A percentile compares a stretch with the other conserved stretches of the same genome.
phyloP scores from a whole-genome alignment of 53 echinoderm and acorn worm species.

The Hippasteria phrygiana region DNA sequence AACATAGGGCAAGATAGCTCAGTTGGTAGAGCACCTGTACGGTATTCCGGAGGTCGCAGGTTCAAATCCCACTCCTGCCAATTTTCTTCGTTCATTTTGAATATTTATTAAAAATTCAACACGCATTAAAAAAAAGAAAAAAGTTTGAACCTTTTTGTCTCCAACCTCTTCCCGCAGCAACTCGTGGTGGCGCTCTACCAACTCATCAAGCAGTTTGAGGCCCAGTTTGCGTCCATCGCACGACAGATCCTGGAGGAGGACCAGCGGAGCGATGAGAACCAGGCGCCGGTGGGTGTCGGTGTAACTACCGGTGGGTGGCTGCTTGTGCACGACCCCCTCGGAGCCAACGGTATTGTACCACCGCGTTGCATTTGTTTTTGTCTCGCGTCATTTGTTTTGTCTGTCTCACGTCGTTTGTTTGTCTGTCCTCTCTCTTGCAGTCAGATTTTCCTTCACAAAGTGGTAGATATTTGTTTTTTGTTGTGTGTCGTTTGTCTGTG shows the following conservation, averaged over 20 bases:
- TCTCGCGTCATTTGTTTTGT: not conserved
- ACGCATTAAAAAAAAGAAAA: not conserved
- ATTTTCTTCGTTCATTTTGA: no score
- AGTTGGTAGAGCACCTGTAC: no score
- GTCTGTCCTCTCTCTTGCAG: not conserved
- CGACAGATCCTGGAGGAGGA: conserved; percentile 91
- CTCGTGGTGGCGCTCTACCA: conserved; percentile 93
- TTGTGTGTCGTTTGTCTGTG: not conserved
- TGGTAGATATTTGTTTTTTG: not conserved
- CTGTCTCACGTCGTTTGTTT: not conserved
- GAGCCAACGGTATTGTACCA: conserved; percentile 83
- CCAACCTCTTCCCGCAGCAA: conserved; percentile 66
- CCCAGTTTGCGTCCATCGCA: conserved; percentile 90
- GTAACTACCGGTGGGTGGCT: conserved; percentile 89
- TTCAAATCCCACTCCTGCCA: no score
- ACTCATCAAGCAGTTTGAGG: conserved; percentile 89
- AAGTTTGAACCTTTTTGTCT: not conserved
- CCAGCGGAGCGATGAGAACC: conserved; percentile 70
- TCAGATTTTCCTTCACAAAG: not conserved
- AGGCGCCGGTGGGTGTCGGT: conserved; percentile 72
- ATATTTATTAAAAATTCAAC: not conserved
- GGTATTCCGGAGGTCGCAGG: no score
- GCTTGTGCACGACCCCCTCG: conserved; percentile 78
- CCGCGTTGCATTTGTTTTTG: conserved; percentile 17
- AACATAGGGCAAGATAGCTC: no score